Evolutionary conservation across 30 jellyfish, hydroid and myxozoan species (phyloP).

Genomic region (Aurelia sp.): DNA sequence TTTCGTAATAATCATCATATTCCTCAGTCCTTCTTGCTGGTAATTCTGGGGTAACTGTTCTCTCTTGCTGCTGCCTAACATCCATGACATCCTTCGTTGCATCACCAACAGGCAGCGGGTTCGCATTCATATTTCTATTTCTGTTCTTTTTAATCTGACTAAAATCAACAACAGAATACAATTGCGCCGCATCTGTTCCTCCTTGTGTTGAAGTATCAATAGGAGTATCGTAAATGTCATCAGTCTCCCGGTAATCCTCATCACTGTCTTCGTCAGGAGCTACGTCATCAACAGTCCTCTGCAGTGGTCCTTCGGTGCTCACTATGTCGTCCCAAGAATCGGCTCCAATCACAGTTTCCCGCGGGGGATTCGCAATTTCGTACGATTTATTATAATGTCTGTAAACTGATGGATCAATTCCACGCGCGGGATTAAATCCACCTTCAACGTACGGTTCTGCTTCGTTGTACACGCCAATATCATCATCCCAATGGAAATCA

Average conservation of each 20-base stretch:
- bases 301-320: too few relatives aligned
- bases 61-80: neutral
- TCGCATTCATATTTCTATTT: neutral
- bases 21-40: too few relatives aligned
- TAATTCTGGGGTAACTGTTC: too few relatives aligned
- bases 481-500: slow-evolving; percentile 63
- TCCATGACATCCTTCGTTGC: neutral
- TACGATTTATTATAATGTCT: neutral
- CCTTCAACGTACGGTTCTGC: slow-evolving; percentile 6
- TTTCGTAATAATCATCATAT: too few relatives aligned
- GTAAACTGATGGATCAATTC: neutral
- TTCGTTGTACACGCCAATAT: slow-evolving; percentile 3
- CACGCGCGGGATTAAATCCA: neutral
- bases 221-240: slow-evolving; percentile 57
- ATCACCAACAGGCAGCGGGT: neutral
- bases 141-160: slow-evolving; percentile 38
- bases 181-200: slow-evolving; percentile 36
- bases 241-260: slow-evolving; percentile 7
- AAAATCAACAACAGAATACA: slow-evolving; percentile 56
- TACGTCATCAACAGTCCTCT: too few relatives aligned
- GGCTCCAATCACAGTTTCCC: slow-evolving; percentile 25
- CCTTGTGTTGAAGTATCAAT: slow-evolving; percentile 25
- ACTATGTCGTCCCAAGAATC: neutral
- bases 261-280: too few relatives aligned
- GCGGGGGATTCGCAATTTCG: slow-evolving; percentile 8